Evolutionary conservation across 2,888 invertebrate species (phyloP), one percentile per base, ranked within the genome.

Genomic region (Athalia cordata): DNA sequence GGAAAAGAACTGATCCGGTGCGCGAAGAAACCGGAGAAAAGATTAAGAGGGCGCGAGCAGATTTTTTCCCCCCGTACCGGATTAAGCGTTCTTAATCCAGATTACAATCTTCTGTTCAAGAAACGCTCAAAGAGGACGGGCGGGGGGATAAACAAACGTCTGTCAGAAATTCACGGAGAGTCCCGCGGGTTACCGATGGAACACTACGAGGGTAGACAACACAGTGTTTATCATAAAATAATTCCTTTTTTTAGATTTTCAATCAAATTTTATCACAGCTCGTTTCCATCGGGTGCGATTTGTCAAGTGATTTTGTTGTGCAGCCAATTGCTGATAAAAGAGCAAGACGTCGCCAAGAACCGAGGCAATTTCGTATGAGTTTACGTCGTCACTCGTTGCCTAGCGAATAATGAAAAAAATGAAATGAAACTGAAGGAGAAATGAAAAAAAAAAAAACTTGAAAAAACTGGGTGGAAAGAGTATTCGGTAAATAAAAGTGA

Each of bases 11-110:
- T 43, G 29, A 29, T 29, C 29, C 29, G 29, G 8, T 43, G 77
- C 79, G 62, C 29, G 29, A 29, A 79, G 81, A 82, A 84, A 84
- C 82, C 83, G 81, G 83, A 84, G 84, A 81, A 84, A 83, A 85
- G 88, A 88, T 89, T 89, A 88, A 88, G 88, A 87, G 88, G 88
- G 87, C 86, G 86, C 84, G 81, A 83, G 83, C 81, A 82, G 83
- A 85, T 86, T 85, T 85, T 85, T 84, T 77, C 70, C 79, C 74
- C 75, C 77, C 70, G 79, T 79, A 81, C 81, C 80, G 84, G 84
- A 84, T 84, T 84, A 84, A 82, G 79, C 76, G 11, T 72, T 75
- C 74, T 81, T 84, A 82, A 84, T 81, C 82, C 81, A 68, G 81
- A 84, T 82, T 79, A 81, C 77, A 79, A 75, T 75, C 75, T 75